Conservation (phyloP, 2,797 vertebrate genomes). For the Euthynnus affinis region DNA sequence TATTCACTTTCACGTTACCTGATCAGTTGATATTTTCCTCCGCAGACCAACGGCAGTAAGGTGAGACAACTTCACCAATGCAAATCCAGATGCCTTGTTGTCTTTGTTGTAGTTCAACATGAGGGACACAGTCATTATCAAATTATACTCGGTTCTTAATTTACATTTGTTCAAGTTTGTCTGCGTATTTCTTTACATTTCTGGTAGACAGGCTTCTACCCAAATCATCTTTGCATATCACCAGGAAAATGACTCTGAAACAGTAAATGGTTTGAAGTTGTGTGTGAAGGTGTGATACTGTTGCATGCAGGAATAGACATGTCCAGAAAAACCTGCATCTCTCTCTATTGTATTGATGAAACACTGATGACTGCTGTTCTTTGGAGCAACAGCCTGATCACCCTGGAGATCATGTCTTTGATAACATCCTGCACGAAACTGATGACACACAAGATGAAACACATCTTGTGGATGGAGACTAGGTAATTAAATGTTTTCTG, state of each 20-base stretch:
- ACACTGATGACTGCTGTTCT: neutral
- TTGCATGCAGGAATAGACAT: neutral
- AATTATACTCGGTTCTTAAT: neutral
- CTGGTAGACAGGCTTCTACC: no score
- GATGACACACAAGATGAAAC: no score
- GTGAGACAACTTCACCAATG: constrained; percentile 3
- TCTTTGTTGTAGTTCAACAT: neutral
- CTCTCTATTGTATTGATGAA: neutral
- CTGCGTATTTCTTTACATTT: no score
- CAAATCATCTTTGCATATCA: neutral
- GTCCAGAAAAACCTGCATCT: neutral
- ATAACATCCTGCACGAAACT: neutral
- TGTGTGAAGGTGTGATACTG: neutral
- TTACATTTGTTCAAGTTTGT: neutral
- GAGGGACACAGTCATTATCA: neutral
- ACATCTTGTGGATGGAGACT: no score
- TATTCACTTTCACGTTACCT: constrained; percentile 11
- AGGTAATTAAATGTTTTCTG: no score
- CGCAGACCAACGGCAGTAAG: neutral
- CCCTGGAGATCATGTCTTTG: neutral
- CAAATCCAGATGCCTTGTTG: neutral
- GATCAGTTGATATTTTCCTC: constrained; percentile 1
- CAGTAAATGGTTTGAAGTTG: neutral
- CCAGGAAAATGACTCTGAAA: neutral
- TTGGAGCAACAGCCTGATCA: neutral